Conservation (phyloP, 2,888 invertebrate species). For the Myathropa florea region DNA sequence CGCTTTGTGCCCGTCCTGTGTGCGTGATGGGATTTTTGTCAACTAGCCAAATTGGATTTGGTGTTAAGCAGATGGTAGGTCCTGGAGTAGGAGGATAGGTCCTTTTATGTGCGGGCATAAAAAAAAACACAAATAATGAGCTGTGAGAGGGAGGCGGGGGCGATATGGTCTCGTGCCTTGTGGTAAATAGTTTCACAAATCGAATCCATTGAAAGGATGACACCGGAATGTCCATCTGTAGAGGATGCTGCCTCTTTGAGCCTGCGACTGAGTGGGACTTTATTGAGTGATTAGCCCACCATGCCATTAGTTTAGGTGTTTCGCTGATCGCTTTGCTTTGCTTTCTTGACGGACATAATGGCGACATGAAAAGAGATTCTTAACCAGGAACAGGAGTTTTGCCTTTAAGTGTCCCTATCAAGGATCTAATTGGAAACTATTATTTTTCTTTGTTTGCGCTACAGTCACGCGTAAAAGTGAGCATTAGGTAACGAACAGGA, state of each 20-base stretch:
- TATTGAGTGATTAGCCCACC: not conserved
- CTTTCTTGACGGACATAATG: no score
- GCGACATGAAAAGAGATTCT: no score
- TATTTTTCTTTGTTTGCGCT: no score
- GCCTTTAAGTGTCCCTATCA: no score
- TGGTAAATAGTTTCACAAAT: not conserved
- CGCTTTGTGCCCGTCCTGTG: constrained; percentile 12
- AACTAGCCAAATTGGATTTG: constrained; percentile 66
- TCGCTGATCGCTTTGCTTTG: no score
- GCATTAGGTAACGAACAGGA: no score
- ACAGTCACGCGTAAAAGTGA: no score
- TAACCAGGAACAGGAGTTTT: no score
- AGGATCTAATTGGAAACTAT: no score
- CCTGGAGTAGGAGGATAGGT: constrained; percentile 42
- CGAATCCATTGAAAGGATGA: not conserved
- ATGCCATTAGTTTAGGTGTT: not conserved
- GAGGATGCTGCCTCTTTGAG: not conserved
- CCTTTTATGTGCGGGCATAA: constrained; percentile 5
- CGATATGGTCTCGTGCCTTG: constrained; percentile 30
- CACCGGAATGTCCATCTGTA: not conserved
- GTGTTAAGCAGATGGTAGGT: constrained; percentile 60
- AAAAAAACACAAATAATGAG: not conserved
- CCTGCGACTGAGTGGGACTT: not conserved
- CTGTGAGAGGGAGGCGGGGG: not conserved
- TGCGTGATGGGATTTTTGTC: constrained; percentile 64